phyloP scores from a whole-genome alignment of 2,888 invertebrate species.

The Hypomecis atomaria region DNA sequence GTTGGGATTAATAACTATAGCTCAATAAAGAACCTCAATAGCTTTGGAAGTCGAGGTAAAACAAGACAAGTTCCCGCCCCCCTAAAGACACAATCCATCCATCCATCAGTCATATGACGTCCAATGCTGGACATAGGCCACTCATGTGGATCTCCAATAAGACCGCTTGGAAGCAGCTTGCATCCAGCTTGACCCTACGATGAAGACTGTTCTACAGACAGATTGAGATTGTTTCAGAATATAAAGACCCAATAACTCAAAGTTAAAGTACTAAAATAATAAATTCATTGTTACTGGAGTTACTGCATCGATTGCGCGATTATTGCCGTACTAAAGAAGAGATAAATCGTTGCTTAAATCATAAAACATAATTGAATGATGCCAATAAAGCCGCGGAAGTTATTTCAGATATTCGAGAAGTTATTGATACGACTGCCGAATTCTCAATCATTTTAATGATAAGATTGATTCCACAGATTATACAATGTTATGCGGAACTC shows the following conservation, averaged over 20 bases:
- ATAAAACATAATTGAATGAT: slow-evolving; percentile 79
- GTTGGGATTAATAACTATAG: no score
- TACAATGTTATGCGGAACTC: neutral
- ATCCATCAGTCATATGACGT: no score
- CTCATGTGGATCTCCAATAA: no score
- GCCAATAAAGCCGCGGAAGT: slow-evolving; percentile 61
- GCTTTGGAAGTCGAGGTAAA: no score
- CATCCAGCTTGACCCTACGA: no score
- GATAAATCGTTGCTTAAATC: slow-evolving; percentile 68
- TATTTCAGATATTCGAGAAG: slow-evolving; percentile 33
- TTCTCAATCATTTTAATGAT: neutral
- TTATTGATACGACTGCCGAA: slow-evolving; percentile 31
- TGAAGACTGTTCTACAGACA: no score
- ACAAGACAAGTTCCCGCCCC: no score
- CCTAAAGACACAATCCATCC: no score
- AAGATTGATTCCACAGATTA: neutral
- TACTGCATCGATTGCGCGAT: slow-evolving; percentile 39
- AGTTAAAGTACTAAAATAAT: neutral
- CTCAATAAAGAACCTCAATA: no score
- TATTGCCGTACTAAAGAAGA: slow-evolving; percentile 64
- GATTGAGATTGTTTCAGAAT: no score
- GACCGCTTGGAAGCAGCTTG: no score
- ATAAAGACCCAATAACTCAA: neutral
- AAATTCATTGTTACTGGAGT: slow-evolving; percentile 14
- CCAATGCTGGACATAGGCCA: no score